Conservation (phyloP, 2,888 invertebrate species). For the Monochamus alternatus region DNA sequence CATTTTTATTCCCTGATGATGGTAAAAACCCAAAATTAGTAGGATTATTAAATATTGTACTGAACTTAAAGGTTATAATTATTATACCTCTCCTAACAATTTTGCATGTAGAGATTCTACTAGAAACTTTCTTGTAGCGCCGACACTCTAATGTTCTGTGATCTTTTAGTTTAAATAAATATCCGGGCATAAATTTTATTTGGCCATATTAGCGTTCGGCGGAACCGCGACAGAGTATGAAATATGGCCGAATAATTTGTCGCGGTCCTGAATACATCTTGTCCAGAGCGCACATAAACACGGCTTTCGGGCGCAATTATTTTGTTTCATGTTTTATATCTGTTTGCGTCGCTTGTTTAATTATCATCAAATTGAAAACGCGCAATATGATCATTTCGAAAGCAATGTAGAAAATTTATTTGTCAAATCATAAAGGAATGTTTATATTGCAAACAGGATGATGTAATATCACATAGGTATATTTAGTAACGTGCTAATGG, state of each 20-base stretch:
- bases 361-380: conserved; percentile 63
- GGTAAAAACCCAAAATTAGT: no score
- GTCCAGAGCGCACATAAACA: conserved; percentile 45
- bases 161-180: conserved; percentile 7
- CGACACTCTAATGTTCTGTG: background rate
- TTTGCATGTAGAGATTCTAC: no score
- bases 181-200: background rate
- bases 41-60: no score
- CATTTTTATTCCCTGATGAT: no score
- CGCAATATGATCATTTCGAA: conserved; percentile 62
- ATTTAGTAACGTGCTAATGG: conserved; percentile 71
- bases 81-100: no score
- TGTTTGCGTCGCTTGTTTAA: conserved; percentile 59
- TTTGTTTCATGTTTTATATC: conserved; percentile 61
- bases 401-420: conserved; percentile 67
- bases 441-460: conserved; percentile 67
- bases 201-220: conserved; percentile 41
- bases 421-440: conserved; percentile 69
- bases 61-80: no score
- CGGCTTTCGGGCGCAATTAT: conserved; percentile 48
- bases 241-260: conserved; percentile 51
- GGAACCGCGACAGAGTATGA: conserved; percentile 47
- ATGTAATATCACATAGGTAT: conserved; percentile 69
- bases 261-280: conserved; percentile 57
- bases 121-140: no score